These are phyloP conservation scores for rabbit (Oryctolagus cuniculus) DNA, from an alignment of 2,113 vertebrate genomes.

Conservation along the genomic window DNA sequence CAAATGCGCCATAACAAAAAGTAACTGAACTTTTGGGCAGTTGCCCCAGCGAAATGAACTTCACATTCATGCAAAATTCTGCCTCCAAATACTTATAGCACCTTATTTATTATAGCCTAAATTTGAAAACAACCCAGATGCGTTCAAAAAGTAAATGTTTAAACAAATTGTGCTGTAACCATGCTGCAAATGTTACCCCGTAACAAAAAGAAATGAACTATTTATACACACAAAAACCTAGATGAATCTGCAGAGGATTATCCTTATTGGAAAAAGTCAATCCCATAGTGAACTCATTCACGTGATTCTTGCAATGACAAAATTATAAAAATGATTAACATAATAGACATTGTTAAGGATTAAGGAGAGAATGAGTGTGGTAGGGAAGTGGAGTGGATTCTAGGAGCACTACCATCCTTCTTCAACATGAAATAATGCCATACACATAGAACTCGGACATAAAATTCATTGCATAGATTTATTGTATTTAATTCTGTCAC, in stretches of 20 bases:
- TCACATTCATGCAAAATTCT: background rate
- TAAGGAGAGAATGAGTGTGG: background rate
- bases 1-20: background rate
- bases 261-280: background rate
- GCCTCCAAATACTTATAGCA: background rate
- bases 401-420: conserved; percentile 91
- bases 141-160: background rate
- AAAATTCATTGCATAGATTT: conserved; percentile 89
- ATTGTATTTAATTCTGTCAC: conserved; percentile 89
- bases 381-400: background rate
- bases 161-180: background rate
- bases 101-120: background rate
- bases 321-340: background rate
- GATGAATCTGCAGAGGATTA: background rate
- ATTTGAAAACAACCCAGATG: too few species aligned
- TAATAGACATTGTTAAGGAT: background rate
- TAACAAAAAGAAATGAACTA: background rate
- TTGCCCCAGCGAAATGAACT: background rate
- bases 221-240: background rate
- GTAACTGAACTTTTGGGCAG: background rate
- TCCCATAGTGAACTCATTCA: background rate
- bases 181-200: background rate
- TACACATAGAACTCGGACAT: conserved; percentile 84
- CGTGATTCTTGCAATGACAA: background rate
- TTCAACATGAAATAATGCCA: conserved; percentile 81